Evolutionary conservation across 30 jellyfish, hydroid and myxozoan genomes (phyloP).

Genomic region (Hydractinia symbiolongicarpus): DNA sequence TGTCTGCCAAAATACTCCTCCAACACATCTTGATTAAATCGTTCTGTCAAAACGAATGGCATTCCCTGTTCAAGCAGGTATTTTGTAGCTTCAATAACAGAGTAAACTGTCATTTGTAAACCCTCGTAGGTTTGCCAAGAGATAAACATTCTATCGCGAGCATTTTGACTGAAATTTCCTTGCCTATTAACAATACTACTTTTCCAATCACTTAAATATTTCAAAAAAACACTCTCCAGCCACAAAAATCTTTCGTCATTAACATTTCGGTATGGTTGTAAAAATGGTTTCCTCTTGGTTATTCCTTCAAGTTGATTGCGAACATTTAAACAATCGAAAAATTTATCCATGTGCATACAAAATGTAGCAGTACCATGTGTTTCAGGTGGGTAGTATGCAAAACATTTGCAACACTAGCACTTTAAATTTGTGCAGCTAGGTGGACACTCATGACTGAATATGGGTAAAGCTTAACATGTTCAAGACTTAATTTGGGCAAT

Average conservation of each 20-base stretch:
- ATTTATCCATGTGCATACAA: background rate
- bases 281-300: background rate
- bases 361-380: constrained; percentile 6
- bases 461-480: background rate
- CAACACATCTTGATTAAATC: constrained; percentile 3
- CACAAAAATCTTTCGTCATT: no score
- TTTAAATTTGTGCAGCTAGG: background rate
- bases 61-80: background rate
- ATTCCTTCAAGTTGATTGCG: constrained; percentile 11
- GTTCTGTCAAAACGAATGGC: constrained; percentile 3
- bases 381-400: background rate
- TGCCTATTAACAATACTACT: no score
- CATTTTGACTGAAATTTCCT: no score
- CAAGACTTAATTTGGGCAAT: no score
- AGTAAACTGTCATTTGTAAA: no score
- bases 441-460: no score
- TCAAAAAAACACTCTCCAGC: no score
- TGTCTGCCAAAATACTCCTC: constrained; percentile 8
- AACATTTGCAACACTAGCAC: background rate
- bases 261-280: background rate
- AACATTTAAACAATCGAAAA: constrained; percentile 5
- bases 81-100: no score
- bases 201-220: no score
- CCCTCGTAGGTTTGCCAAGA: no score
- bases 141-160: no score